Evolutionary conservation across 2,888 invertebrate species (phyloP).

Genomic region (Stenurella melanura): DNA sequence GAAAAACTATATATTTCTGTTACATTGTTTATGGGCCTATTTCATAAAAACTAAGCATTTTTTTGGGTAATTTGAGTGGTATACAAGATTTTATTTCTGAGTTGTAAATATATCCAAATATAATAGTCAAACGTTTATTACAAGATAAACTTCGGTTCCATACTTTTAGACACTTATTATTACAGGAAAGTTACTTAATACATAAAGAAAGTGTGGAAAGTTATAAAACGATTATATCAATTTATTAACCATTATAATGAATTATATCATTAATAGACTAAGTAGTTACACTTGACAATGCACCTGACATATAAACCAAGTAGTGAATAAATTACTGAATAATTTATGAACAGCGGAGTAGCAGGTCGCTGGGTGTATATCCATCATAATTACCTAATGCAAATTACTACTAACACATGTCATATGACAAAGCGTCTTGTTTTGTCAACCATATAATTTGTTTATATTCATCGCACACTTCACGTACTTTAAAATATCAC

Average conservation of each 20-base stretch:
- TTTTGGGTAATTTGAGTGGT: no score
- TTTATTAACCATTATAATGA: neutral
- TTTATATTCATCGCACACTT: constrained; percentile 50
- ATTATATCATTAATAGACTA: constrained; percentile 8
- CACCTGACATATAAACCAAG: constrained; percentile 1
- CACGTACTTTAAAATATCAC: neutral
- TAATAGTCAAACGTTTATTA: no score
- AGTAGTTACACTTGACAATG: constrained; percentile 14
- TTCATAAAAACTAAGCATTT: no score
- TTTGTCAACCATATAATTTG: constrained; percentile 25
- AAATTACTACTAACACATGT: constrained; percentile 50
- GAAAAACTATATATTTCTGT: no score
- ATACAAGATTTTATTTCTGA: no score
- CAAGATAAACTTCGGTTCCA: no score
- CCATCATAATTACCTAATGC: constrained; percentile 55
- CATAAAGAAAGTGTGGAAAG: neutral
- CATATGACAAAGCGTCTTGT: constrained; percentile 51
- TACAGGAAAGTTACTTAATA: no score
- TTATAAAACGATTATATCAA: neutral
- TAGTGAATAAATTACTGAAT: constrained; percentile 30
- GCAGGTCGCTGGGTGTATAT: constrained; percentile 48
- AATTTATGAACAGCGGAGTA: constrained; percentile 39
- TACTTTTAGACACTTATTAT: no score
- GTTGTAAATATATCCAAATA: no score
- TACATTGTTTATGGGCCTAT: no score